Evolutionary conservation across 2,797 vertebrate species (phyloP).

Genomic region (Aselliscus stoliczkanus): DNA sequence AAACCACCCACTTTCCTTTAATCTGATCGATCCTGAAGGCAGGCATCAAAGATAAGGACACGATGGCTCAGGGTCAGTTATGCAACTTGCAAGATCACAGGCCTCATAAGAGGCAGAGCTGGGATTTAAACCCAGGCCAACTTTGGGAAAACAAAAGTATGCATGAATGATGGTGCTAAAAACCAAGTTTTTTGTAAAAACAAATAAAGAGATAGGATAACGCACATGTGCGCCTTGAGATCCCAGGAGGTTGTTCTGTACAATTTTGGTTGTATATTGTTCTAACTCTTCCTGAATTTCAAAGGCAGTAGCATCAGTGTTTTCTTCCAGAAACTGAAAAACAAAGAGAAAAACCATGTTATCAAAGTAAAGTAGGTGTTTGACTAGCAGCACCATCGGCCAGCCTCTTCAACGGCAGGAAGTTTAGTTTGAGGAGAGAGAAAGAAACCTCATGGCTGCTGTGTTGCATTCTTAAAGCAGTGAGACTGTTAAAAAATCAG

Average conservation of each 20-base stretch:
- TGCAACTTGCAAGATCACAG: neutral
- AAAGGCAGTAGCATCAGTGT: slow-evolving; percentile 73
- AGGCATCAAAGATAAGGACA: neutral
- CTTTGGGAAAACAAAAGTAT: neutral
- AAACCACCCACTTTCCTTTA: neutral
- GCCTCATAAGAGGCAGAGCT: neutral
- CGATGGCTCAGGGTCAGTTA: neutral
- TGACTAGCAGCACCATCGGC: accelerated
- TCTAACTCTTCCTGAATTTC: slow-evolving; percentile 86
- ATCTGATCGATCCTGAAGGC: neutral
- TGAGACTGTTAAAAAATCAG: neutral
- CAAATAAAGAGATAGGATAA: neutral
- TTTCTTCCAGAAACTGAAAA: slow-evolving; percentile 85
- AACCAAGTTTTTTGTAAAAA: neutral
- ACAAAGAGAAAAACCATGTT: neutral
- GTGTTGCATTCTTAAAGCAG: neutral
- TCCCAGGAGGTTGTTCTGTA: slow-evolving; percentile 74
- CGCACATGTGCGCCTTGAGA: slow-evolving; percentile 81
- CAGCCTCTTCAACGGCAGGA: accelerated
- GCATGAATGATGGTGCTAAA: neutral
- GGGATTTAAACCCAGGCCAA: neutral
- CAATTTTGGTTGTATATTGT: slow-evolving; percentile 73
- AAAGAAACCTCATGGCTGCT: neutral
- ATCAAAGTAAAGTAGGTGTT: neutral
- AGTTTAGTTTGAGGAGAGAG: neutral